Evolutionary conservation across 2,888 invertebrate genomes (phyloP).

Genomic region (Lepidonotus clava): DNA sequence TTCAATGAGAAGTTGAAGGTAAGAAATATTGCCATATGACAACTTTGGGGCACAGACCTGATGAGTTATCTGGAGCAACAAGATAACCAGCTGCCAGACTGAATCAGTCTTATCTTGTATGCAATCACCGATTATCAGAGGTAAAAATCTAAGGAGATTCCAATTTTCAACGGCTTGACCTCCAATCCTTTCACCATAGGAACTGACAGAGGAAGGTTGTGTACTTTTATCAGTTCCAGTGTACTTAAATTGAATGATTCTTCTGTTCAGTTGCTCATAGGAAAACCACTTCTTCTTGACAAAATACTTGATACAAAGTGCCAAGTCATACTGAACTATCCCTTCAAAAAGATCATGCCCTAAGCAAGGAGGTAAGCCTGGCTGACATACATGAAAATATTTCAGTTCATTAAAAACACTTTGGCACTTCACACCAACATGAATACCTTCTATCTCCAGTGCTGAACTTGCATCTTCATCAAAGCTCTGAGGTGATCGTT

Average conservation of each 20-base stretch:
- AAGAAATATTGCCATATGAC: background rate
- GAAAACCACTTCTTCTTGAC: conserved; percentile 50
- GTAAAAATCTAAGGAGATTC: background rate
- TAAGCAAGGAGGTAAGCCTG: conserved; percentile 59
- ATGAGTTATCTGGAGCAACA: background rate
- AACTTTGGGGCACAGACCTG: background rate
- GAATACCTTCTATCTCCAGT: background rate
- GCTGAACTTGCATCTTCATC: background rate
- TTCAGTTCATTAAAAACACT: background rate
- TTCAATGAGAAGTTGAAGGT: background rate
- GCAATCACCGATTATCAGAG: background rate
- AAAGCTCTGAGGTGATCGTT: background rate
- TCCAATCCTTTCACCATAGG: background rate
- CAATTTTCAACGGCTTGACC: background rate
- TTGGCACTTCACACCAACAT: background rate
- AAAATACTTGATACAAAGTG: conserved; percentile 57
- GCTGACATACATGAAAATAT: conserved; percentile 59
- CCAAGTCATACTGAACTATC: conserved; percentile 60
- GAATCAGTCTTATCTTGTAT: background rate
- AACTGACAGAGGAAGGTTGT: background rate
- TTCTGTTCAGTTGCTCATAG: conserved; percentile 46
- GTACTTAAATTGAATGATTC: conserved; percentile 54
- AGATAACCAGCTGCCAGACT: background rate
- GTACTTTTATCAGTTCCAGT: background rate
- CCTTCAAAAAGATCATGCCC: conserved; percentile 60